A percentile compares a stretch with the other conserved stretches of the same genome.
Evolutionary conservation across 2,888 invertebrate species (phyloP).

Genomic region (Itoplectis maculator): DNA sequence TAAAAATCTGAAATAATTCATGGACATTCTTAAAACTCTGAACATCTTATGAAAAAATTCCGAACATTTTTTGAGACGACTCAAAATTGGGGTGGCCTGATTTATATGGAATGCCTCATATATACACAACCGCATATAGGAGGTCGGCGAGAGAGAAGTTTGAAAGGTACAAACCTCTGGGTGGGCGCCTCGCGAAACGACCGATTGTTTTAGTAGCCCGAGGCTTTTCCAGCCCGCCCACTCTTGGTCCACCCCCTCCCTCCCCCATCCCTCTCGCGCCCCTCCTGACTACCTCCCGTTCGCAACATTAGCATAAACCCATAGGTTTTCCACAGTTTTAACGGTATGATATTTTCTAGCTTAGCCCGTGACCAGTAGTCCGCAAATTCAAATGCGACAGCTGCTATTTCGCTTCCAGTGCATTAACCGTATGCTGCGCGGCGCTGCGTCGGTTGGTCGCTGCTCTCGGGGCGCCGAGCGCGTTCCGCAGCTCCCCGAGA

Average conservation of each 20-base stretch:
- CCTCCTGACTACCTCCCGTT: too few relatives aligned
- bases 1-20: too few relatives aligned
- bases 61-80: too few relatives aligned
- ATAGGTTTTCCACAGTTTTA: slow-evolving; percentile 70
- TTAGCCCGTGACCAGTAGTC: slow-evolving; percentile 58
- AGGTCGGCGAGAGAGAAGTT: slow-evolving; percentile 36
- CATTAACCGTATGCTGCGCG: slow-evolving; percentile 77
- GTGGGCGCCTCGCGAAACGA: slow-evolving; percentile 57
- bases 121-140: slow-evolving; percentile 23
- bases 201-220: slow-evolving; percentile 68
- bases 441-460: slow-evolving; percentile 8
- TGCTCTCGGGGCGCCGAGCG: slow-evolving; percentile 14
- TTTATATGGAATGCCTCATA: slow-evolving; percentile 31
- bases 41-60: too few relatives aligned
- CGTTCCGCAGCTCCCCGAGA: slow-evolving; percentile 74
- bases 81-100: too few relatives aligned
- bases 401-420: slow-evolving; percentile 80
- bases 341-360: slow-evolving; percentile 70
- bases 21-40: too few relatives aligned
- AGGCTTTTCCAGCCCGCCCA: slow-evolving; percentile 62
- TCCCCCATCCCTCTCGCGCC: slow-evolving; percentile 10
- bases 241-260: slow-evolving; percentile 53
- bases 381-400: slow-evolving; percentile 77
- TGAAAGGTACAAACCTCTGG: slow-evolving; percentile 45
- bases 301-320: slow-evolving; percentile 66